phyloP scores from a whole-genome alignment of 23 tunicate genomes.

The Halocynthia aurantium region DNA sequence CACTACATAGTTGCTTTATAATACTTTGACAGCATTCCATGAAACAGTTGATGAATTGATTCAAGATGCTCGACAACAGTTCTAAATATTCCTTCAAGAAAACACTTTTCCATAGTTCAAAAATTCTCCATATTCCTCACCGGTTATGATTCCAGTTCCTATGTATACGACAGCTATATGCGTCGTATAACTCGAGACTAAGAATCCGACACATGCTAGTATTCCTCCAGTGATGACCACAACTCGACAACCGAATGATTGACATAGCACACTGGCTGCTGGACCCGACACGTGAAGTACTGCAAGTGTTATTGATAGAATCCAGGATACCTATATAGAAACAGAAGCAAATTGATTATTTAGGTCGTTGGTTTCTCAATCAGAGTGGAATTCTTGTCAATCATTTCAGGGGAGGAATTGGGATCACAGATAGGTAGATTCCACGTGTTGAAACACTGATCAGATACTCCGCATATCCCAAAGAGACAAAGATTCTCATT shows the following conservation, averaged over 20 bases:
- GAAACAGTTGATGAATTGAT: too few relatives aligned
- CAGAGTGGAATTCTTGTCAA: too few relatives aligned
- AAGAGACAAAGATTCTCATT: too few relatives aligned
- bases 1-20: too few relatives aligned
- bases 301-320: conserved; percentile 28
- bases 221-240: conserved; percentile 34
- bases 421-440: neutral
- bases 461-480: too few relatives aligned
- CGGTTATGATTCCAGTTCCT: conserved; percentile 31
- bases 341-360: too few relatives aligned
- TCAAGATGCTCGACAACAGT: too few relatives aligned
- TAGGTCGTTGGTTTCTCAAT: too few relatives aligned
- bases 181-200: conserved; percentile 9
- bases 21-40: too few relatives aligned
- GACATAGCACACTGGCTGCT: conserved; percentile 14
- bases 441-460: neutral
- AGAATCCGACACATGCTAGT: conserved; percentile 22
- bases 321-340: conserved; percentile 29
- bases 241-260: conserved; percentile 14
- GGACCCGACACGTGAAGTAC: conserved; percentile 25
- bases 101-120: too few relatives aligned
- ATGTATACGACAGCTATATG: conserved; percentile 23
- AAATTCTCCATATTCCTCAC: neutral
- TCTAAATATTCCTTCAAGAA: too few relatives aligned
- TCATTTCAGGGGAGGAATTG: too few relatives aligned